A percentile compares a stretch with the other conserved stretches of the same genome.
Conservation (phyloP, 2,113 vertebrate genomes). For the Eolophus roseicapilla region DNA sequence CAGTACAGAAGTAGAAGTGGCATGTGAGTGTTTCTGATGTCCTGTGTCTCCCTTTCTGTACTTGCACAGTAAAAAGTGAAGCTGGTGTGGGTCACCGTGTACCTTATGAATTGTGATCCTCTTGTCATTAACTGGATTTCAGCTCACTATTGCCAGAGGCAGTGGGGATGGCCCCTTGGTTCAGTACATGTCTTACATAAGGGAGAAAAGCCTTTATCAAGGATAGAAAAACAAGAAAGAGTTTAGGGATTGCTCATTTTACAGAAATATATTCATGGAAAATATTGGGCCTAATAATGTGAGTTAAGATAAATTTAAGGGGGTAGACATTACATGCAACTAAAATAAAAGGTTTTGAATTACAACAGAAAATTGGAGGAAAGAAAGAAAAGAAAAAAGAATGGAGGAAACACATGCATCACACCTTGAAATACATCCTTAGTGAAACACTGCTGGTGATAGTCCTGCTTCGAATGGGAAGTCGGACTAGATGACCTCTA, state of each 20-base stretch:
- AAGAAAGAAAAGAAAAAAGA: too few relatives aligned
- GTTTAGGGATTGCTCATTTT: neutral
- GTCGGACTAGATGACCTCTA: slow-evolving; percentile 23
- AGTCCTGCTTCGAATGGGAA: neutral
- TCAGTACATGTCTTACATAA: neutral
- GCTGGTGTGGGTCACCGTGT: neutral
- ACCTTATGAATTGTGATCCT: neutral
- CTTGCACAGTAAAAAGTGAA: neutral
- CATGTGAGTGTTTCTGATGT: neutral
- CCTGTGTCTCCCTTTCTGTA: neutral
- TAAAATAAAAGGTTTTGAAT: neutral
- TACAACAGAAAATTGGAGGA: neutral
- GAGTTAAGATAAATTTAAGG: neutral
- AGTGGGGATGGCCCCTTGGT: neutral
- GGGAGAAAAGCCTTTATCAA: neutral
- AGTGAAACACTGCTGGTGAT: neutral
- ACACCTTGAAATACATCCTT: neutral
- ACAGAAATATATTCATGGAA: neutral
- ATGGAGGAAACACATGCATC: neutral
- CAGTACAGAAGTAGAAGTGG: slow-evolving; percentile 15
- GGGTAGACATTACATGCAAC: neutral
- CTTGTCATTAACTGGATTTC: neutral
- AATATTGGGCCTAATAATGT: neutral
- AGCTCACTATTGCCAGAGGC: neutral
- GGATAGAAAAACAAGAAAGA: neutral